These are phyloP conservation scores for Chrysaora quinquecirrha DNA, from an alignment of 30 jellyfish, hydroid and myxozoan genomes.

Conservation along the genomic window DNA sequence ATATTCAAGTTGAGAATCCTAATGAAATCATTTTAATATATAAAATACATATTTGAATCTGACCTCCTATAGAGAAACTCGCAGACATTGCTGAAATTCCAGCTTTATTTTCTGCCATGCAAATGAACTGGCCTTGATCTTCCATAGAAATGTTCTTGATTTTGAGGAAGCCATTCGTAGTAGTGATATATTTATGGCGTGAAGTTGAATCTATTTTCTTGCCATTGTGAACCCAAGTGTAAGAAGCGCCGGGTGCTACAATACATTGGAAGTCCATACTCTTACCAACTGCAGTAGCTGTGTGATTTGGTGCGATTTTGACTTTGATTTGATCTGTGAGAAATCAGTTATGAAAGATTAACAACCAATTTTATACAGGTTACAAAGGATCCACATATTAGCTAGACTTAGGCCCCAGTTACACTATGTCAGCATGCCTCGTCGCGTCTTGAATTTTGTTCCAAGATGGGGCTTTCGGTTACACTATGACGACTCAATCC, in stretches of 20 bases:
- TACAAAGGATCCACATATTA: no score
- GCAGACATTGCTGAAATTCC: constrained; percentile 72
- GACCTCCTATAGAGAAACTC: constrained; percentile 68
- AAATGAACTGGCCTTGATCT: constrained; percentile 64
- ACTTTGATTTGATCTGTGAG: constrained; percentile 60
- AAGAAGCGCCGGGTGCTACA: constrained; percentile 70
- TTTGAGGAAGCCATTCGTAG: constrained; percentile 66
- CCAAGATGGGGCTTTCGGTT: no score
- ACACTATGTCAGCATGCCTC: no score
- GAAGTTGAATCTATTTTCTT: constrained; percentile 19
- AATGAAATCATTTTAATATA: no score
- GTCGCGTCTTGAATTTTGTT: no score
- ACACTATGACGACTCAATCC: no score
- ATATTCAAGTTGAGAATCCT: no score
- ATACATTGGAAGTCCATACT: constrained; percentile 55
- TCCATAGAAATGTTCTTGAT: constrained; percentile 28
- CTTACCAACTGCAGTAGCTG: constrained; percentile 26
- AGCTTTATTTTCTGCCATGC: constrained; percentile 67
- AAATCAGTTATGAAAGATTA: no score
- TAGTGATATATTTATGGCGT: constrained; percentile 18
- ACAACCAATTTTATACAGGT: no score
- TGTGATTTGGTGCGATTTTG: constrained; percentile 39
- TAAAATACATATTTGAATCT: no score
- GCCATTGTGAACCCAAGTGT: constrained; percentile 87
- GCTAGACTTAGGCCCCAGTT: no score